Percentiles rank a stretch among this genome's conserved stretches.
Conservation (phyloP, 2,888 invertebrate genomes). For the Luffia ferchaultella region DNA sequence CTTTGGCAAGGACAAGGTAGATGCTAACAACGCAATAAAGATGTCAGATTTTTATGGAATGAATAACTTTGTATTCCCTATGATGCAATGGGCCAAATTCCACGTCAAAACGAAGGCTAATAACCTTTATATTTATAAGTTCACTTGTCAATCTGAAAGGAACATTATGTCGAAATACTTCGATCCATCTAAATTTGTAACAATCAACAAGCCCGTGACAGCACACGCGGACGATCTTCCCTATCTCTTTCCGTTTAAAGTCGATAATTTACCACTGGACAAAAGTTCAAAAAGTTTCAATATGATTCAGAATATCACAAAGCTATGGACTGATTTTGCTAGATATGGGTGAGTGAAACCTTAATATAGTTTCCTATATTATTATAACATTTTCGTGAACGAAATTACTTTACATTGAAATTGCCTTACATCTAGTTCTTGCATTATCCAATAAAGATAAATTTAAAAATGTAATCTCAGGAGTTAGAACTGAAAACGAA, state of each 20-base stretch:
- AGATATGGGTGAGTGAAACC: conserved; percentile 33
- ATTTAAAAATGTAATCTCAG: too few species aligned
- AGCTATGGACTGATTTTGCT: conserved; percentile 43
- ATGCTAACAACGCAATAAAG: conserved; percentile 19
- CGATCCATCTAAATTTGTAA: conserved; percentile 14
- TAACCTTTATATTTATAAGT: conserved; percentile 32
- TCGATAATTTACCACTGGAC: conserved; percentile 17
- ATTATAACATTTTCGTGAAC: neutral
- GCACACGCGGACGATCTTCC: conserved; percentile 31
- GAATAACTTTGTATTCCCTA: conserved; percentile 24
- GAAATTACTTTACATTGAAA: neutral
- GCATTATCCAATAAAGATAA: too few species aligned
- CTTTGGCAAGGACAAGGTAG: conserved; percentile 21
- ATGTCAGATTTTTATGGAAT: conserved; percentile 20
- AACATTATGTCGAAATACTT: conserved; percentile 24
- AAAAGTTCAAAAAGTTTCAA: conserved; percentile 23
- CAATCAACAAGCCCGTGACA: conserved; percentile 17
- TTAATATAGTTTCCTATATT: neutral
- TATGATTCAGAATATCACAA: conserved; percentile 29
- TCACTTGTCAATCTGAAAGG: conserved; percentile 30
- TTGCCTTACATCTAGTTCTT: conserved; percentile 25
- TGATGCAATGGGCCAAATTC: conserved; percentile 23
- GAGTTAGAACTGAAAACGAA: too few species aligned
- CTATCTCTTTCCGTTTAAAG: conserved; percentile 27
- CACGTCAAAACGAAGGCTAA: conserved; percentile 20